Evolutionary conservation across 1,140 invertebrate species (phyloP).

Genomic region (Bombus confusus): DNA sequence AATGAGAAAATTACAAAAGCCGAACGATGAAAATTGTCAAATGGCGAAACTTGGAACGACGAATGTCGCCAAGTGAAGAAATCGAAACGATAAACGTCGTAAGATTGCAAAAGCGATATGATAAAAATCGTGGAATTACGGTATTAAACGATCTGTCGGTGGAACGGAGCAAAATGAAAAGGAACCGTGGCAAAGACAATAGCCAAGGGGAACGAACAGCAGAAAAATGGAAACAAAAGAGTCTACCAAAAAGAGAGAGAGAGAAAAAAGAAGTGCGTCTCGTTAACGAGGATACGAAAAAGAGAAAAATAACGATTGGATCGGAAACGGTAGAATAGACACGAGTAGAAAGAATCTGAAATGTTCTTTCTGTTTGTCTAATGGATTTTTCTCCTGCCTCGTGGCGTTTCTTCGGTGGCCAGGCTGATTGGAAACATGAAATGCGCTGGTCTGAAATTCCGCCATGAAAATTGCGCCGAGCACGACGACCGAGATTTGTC

Average conservation of each 20-base stretch:
- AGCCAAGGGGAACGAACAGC: neutral
- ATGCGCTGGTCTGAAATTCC: neutral
- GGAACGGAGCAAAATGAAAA: neutral
- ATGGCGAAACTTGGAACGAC: too few relatives aligned
- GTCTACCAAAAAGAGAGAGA: neutral
- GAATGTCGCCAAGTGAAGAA: too few relatives aligned
- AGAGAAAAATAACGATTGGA: neutral
- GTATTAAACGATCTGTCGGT: too few relatives aligned
- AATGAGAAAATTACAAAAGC: too few relatives aligned
- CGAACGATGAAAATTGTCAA: too few relatives aligned
- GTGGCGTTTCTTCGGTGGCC: neutral
- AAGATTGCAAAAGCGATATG: too few relatives aligned
- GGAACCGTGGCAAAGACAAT: neutral
- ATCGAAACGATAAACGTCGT: too few relatives aligned
- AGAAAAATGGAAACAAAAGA: neutral
- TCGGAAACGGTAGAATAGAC: neutral
- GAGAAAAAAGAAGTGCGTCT: neutral
- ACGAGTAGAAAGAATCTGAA: neutral
- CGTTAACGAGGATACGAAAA: slow-evolving; percentile 14
- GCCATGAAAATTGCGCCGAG: neutral
- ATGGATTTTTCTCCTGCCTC: neutral
- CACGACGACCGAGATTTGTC: neutral
- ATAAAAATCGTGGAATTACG: too few relatives aligned
- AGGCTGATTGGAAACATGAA: neutral
- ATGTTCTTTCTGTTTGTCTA: slow-evolving; percentile 19